phyloP scores from a whole-genome alignment of 2,888 invertebrate species.

The Tinea semifulvella region DNA sequence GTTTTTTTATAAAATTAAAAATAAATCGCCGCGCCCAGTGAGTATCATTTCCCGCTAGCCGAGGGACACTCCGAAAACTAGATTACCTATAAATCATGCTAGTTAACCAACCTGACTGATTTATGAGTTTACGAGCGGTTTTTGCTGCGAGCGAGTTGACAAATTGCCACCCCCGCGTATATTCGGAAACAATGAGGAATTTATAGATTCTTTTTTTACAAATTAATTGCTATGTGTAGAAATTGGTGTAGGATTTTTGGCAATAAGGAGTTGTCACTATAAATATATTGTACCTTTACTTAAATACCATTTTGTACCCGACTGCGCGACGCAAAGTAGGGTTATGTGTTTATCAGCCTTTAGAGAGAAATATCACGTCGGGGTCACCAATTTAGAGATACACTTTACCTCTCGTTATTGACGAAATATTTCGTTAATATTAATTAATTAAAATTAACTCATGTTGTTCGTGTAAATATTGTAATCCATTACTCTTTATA shows the following conservation, averaged over 20 bases:
- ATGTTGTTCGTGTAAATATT: no score
- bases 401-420: no score
- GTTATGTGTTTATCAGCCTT: no score
- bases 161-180: background rate
- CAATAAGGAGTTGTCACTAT: no score
- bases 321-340: no score
- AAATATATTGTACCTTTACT: no score
- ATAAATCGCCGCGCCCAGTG: background rate
- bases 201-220: background rate
- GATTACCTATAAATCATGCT: background rate
- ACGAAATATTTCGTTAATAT: no score
- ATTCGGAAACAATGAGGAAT: background rate
- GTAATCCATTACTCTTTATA: no score
- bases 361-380: no score
- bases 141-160: constrained; percentile 4
- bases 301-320: no score
- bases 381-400: no score
- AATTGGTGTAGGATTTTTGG: background rate
- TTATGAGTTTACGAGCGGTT: constrained; percentile 1
- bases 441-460: no score
- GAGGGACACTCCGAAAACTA: background rate
- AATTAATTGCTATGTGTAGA: background rate
- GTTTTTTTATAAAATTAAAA: background rate
- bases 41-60: constrained; percentile 1
- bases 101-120: constrained; percentile 7